Evolutionary conservation across 2,797 vertebrate species (phyloP).

Genomic region (Rallus crepitans): DNA sequence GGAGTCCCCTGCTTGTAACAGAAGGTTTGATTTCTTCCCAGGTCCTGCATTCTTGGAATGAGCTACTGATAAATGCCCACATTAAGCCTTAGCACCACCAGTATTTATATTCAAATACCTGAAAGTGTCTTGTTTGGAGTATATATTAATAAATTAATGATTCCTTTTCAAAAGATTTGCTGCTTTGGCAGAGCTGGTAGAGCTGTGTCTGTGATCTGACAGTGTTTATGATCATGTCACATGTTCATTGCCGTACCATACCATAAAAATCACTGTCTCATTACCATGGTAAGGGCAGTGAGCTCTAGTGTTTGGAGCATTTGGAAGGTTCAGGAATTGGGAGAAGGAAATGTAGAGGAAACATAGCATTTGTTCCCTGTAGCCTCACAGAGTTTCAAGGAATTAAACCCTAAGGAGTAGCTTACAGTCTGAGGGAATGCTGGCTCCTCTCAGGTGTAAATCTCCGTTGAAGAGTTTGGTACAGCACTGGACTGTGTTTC

Average conservation of each 20-base stretch:
- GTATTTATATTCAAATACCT: not conserved
- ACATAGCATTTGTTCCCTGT: not conserved
- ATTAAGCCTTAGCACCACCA: not conserved
- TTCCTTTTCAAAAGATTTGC: not conserved
- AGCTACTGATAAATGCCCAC: not conserved
- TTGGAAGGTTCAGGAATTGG: not conserved
- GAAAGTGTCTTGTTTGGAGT: not conserved
- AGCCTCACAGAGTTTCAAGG: not conserved
- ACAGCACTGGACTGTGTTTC: not conserved
- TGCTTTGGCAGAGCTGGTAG: not conserved
- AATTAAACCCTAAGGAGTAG: not conserved
- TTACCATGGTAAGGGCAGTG: not conserved
- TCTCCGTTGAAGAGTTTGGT: not conserved
- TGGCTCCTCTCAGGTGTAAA: not conserved
- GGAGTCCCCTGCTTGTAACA: not conserved
- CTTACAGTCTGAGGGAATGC: not conserved
- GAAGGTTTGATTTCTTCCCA: not conserved
- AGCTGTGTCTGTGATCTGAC: not conserved
- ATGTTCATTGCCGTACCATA: not conserved
- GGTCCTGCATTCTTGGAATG: not conserved
- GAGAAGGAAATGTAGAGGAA: not conserved
- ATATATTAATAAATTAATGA: not conserved
- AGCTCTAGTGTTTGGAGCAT: not conserved
- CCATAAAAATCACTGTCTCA: fast-evolving
- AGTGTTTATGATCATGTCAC: not conserved